phyloP scores from a whole-genome alignment of 2,888 invertebrate genomes.

The Brachycybe producta region DNA sequence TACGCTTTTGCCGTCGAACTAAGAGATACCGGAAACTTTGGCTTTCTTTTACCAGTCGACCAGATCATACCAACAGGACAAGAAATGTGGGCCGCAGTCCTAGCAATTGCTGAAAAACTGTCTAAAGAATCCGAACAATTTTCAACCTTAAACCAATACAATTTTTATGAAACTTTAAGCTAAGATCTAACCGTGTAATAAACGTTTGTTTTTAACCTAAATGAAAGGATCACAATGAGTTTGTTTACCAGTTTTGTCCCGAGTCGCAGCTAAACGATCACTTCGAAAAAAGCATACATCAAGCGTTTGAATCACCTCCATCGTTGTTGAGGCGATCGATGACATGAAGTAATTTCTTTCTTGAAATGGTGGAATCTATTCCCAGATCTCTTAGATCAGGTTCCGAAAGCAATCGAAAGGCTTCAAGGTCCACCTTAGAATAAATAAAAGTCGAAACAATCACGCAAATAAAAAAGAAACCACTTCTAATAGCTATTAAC shows the following conservation, averaged over 20 bases:
- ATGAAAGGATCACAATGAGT: too few species aligned
- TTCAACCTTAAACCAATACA: background rate
- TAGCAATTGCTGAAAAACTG: background rate
- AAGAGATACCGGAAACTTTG: constrained; percentile 22
- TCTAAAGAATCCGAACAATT: background rate
- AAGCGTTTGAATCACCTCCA: too few species aligned
- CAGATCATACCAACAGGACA: constrained; percentile 22
- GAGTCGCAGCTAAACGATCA: too few species aligned
- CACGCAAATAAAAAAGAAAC: background rate
- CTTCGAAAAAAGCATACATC: too few species aligned
- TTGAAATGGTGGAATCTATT: constrained; percentile 15
- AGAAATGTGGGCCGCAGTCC: constrained; percentile 19
- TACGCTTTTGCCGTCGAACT: constrained; percentile 24
- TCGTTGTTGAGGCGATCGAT: constrained; percentile 18
- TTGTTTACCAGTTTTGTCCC: too few species aligned
- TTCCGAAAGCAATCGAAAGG: constrained; percentile 18
- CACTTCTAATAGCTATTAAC: background rate
- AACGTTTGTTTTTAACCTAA: too few species aligned
- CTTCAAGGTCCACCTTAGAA: constrained; percentile 18
- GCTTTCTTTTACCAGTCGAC: constrained; percentile 22
- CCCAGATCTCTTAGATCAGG: constrained; percentile 20
- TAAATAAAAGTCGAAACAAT: background rate
- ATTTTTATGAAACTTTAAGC: background rate
- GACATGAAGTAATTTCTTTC: constrained; percentile 15
- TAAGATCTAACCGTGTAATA: background rate